These are phyloP conservation scores for Ornithoptera priamus DNA, from an alignment of 2,888 invertebrate species.

Conservation along the genomic window DNA sequence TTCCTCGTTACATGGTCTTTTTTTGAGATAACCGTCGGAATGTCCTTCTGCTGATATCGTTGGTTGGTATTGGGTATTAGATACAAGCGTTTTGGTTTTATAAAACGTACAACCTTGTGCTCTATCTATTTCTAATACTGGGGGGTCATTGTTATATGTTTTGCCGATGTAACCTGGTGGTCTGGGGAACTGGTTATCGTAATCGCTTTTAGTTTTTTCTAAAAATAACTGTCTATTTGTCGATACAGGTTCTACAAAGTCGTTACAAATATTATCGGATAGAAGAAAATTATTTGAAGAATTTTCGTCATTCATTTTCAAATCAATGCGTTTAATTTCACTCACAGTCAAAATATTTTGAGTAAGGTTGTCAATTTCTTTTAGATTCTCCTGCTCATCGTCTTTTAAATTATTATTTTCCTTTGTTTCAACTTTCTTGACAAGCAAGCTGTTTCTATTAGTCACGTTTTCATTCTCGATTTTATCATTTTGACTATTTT, in stretches of 20 bases:
- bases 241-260: background rate
- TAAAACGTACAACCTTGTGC: constrained; percentile 47
- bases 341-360: background rate
- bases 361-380: background rate
- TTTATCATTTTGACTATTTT: too few species aligned
- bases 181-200: constrained; percentile 32
- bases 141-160: constrained; percentile 41
- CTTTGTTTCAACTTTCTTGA: background rate
- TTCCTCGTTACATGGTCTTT: constrained; percentile 61
- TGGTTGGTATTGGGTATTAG: constrained; percentile 48
- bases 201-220: constrained; percentile 3
- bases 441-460: too few species aligned
- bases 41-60: constrained; percentile 39
- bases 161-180: constrained; percentile 55
- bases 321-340: background rate
- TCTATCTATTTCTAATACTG: constrained; percentile 34
- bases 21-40: constrained; percentile 47
- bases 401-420: background rate
- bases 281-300: background rate
- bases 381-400: background rate
- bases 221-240: constrained; percentile 5
- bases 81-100: constrained; percentile 51
- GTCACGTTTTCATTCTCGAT: too few species aligned
- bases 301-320: background rate
- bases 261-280: background rate